Base-by-base conservation (phyloP, 2,113 vertebrate species). In the Tylochromis polylepis region DNA sequence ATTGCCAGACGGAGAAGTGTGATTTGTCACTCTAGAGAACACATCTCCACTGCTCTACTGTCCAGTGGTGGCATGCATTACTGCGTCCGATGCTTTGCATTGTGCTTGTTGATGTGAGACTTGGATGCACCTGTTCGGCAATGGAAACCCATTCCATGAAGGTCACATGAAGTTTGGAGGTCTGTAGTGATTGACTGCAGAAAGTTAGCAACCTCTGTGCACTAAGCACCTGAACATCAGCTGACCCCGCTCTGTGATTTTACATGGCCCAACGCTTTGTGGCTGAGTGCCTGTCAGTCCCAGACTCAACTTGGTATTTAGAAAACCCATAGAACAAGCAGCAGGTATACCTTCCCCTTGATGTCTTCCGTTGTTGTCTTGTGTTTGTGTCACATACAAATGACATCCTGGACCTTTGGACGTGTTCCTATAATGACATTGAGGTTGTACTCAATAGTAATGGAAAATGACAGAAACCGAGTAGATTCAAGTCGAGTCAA, bases 21-120 rank as follows among this genome's bases (percentile, higher is more conserved):
- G 60, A 36, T 65, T 65, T 65, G 18, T 12, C 11, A 65, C 18
- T 65, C 34, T 65, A n/a, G 20, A 65, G 34, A 65, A 65, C 34
- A n/a, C 18, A 65, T 65, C 60, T 38, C 34, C 60, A 38, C 34
- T 38, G 60, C 60, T 65, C 60, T 65, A 65, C 60, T 65, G 31
- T 65, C 60, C 60, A 65, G 60, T 38, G 60, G 60, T 65, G 60
- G 20, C 11, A 0, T 38, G 36, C 18, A 6, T 38, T 65, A 65
- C 20, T 4, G 60, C 34, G 12, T 65, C 11, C 18, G 2, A 38
- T n/a, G 60, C 6, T 65, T 65, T 65, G 60, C 60, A 65, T 65
- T 65, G 31, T 65, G 60, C 18, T 65, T 65, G 34, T 10, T 65
- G 34, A 65, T 65, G 34, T 20, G 38, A 38, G 59, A 62, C 18